Percentiles rank a stretch among this genome's conserved stretches.
These are phyloP conservation scores for Cinara cedri DNA, from an alignment of 2,888 invertebrate genomes.

Conservation along the genomic window DNA sequence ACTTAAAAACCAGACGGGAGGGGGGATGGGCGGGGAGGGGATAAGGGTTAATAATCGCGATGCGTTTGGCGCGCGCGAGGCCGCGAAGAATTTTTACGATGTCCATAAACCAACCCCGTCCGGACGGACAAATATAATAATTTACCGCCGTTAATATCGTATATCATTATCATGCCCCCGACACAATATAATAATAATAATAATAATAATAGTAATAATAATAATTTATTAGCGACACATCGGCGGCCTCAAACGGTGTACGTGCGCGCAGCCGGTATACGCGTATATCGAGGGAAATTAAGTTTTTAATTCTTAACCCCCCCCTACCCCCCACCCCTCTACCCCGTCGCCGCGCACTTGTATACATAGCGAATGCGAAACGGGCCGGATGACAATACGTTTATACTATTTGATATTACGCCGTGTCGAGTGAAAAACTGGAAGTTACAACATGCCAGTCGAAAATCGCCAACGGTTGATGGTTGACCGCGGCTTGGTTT, in stretches of 20 bases:
- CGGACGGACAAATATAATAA: conserved; percentile 46
- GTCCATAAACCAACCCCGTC: conserved; percentile 53
- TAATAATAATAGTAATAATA: conserved; percentile 31
- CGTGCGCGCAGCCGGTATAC: neutral
- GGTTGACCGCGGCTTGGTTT: no score
- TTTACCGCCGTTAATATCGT: conserved; percentile 36
- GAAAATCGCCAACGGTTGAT: no score
- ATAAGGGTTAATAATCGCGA: conserved; percentile 52
- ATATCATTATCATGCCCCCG: no score
- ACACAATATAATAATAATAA: conserved; percentile 30
- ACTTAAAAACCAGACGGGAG: no score
- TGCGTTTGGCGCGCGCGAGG: conserved; percentile 53
- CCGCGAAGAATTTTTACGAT: conserved; percentile 54
- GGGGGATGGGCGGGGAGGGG: no score
- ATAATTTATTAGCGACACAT: neutral
- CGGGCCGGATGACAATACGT: no score
- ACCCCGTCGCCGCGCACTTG: no score
- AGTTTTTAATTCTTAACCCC: conserved; percentile 28
- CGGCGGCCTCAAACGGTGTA: neutral
- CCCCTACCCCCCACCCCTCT: neutral
- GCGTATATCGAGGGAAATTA: conserved; percentile 14
- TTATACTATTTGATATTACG: no score
- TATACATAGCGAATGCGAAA: no score
- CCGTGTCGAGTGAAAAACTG: no score
- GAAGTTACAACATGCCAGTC: no score